Percentiles rank a stretch among this genome's conserved stretches.
phyloP scores from a whole-genome alignment of 2,113 vertebrate genomes.

The Tonatia bakeri region DNA sequence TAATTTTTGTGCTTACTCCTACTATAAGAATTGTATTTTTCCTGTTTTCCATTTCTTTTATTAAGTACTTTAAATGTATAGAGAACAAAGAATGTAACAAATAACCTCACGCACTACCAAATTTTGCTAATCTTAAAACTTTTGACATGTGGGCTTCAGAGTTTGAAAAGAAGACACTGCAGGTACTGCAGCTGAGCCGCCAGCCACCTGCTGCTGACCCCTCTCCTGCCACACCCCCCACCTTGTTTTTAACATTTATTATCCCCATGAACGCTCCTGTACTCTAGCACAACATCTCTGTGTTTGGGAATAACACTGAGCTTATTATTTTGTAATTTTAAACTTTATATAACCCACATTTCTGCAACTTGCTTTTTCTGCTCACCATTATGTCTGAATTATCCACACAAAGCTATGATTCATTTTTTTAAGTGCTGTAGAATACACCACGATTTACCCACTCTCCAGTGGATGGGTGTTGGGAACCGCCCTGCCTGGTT shows the following conservation, averaged over 20 bases:
- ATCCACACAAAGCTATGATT: not conserved
- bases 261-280: not conserved
- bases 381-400: not conserved
- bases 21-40: not conserved
- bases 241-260: not conserved
- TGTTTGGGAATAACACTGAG: not conserved
- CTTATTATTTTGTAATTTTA: not conserved
- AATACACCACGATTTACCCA: not conserved
- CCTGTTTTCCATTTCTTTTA: not conserved
- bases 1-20: not conserved
- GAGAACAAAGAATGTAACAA: not conserved
- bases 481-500: no score
- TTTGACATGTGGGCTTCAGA: not conserved
- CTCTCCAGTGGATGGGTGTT: not conserved
- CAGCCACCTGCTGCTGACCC: rapidly evolving
- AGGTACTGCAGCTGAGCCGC: rapidly evolving
- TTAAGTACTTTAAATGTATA: not conserved
- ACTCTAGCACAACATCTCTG: not conserved
- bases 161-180: not conserved
- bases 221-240: not conserved
- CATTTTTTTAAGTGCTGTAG: not conserved
- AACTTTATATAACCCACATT: not conserved
- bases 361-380: not conserved
- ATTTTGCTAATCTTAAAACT: not conserved
- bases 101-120: not conserved